These are phyloP conservation scores for Aproaerema taeniolella DNA, from an alignment of 2,888 invertebrate species.

Conservation along the genomic window DNA sequence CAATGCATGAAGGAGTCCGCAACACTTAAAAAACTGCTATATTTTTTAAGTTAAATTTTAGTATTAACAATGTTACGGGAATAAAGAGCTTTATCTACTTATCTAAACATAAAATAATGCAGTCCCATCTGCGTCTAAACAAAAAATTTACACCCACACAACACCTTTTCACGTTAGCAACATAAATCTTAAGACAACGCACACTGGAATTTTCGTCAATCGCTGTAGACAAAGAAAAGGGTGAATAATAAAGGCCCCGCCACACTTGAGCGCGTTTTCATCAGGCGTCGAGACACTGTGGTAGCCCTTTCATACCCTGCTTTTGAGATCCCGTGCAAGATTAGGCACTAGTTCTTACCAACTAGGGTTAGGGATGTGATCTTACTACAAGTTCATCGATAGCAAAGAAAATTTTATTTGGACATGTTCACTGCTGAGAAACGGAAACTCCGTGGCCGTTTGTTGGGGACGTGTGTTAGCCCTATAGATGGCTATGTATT, in stretches of 20 bases:
- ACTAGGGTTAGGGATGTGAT: slow-evolving; percentile 41
- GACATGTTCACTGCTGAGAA: too few species aligned
- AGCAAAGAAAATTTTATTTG: not conserved
- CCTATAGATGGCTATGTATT: too few species aligned
- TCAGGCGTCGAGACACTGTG: slow-evolving; percentile 61
- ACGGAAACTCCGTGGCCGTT: too few species aligned
- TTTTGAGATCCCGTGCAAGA: slow-evolving; percentile 73
- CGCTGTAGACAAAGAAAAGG: slow-evolving; percentile 61
- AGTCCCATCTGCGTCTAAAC: not conserved
- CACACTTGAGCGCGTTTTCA: slow-evolving; percentile 68
- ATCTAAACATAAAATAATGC: too few species aligned
- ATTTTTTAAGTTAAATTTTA: too few species aligned
- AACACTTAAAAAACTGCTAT: too few species aligned
- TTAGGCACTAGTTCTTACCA: slow-evolving; percentile 70
- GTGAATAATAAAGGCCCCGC: slow-evolving; percentile 67
- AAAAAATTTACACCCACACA: not conserved
- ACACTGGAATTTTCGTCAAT: slow-evolving; percentile 73
- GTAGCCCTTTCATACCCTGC: slow-evolving; percentile 60
- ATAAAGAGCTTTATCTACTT: too few species aligned
- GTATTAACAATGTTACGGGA: too few species aligned
- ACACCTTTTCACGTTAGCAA: slow-evolving; percentile 13
- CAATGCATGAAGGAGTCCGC: too few species aligned
- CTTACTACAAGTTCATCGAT: too few species aligned
- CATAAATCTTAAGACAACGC: too few species aligned
- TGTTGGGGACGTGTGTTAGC: too few species aligned